Evolutionary conservation across 2,888 invertebrate species (phyloP).

Genomic region (Emmelina monodactyla): DNA sequence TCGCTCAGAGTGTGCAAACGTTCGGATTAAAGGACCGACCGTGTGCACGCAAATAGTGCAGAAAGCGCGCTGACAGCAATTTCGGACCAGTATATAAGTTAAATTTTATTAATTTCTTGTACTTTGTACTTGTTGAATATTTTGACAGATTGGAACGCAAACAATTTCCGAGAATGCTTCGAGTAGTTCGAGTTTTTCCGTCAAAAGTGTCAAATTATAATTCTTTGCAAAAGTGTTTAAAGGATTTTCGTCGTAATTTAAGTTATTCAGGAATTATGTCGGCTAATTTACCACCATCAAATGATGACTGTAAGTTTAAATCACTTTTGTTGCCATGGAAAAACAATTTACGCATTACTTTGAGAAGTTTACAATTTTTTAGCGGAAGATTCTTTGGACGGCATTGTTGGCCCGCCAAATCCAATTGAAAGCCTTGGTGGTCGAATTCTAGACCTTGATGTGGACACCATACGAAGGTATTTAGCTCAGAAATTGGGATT

Average conservation of each 20-base stretch:
- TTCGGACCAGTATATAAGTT: no score
- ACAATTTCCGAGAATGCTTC: no score
- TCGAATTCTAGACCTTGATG: constrained; percentile 53
- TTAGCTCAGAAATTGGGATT: constrained; percentile 72
- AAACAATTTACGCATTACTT: no score
- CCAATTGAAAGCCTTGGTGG: constrained; percentile 36
- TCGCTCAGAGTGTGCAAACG: no score
- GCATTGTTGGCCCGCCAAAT: constrained; percentile 47
- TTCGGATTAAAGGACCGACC: no score
- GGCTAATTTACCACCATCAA: constrained; percentile 52
- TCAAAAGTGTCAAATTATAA: no score
- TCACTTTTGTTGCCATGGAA: constrained; percentile 1
- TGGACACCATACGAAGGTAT: constrained; percentile 71
- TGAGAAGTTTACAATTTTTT: constrained; percentile 20
- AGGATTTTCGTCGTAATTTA: constrained; percentile 46
- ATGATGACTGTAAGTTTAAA: constrained; percentile 39
- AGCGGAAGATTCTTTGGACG: constrained; percentile 35
- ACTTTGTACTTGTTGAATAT: no score
- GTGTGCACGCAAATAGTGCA: no score
- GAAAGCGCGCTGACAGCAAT: no score
- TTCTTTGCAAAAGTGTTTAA: constrained; percentile 42
- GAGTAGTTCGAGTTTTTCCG: constrained; percentile 30
- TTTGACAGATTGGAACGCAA: no score
- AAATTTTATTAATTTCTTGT: no score
- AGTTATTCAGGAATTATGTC: constrained; percentile 48